A percentile compares a stretch with the other conserved stretches of the same genome.
Evolutionary conservation across 2,113 vertebrate species (phyloP).

Genomic region (Hippopotamus amphibius): DNA sequence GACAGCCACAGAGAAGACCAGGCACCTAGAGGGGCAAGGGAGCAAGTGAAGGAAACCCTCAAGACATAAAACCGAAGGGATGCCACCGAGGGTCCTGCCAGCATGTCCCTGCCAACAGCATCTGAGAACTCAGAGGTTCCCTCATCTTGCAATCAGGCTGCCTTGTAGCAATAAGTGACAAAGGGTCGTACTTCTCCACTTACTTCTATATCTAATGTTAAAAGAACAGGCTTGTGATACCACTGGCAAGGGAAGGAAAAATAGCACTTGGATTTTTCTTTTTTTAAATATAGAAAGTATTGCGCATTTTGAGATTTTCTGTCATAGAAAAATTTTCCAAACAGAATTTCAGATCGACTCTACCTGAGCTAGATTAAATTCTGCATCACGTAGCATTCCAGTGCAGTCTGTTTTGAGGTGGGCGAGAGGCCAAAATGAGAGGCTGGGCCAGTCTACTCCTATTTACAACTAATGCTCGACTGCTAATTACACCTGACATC

Average conservation of each 20-base stretch:
- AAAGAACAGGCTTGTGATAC: neutral
- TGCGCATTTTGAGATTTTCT: neutral
- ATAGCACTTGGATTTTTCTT: neutral
- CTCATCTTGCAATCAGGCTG: neutral
- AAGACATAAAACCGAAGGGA: neutral
- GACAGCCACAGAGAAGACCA: neutral
- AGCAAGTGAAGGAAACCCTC: neutral
- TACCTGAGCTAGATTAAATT: neutral
- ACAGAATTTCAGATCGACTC: neutral
- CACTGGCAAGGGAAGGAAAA: neutral
- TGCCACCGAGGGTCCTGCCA: accelerated
- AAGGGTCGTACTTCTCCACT: neutral
- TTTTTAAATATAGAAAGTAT: neutral
- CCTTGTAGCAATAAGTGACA: neutral
- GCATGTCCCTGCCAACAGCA: accelerated
- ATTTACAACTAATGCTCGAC: neutral
- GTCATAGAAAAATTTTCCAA: neutral
- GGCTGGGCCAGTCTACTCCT: too few species aligned
- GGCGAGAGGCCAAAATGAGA: neutral
- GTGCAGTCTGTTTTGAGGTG: neutral
- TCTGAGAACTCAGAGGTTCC: neutral
- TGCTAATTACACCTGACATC: neutral
- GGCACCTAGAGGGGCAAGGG: neutral
- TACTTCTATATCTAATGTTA: neutral
- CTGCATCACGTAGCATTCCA: neutral